These are phyloP conservation scores for Pristionchus japonicus DNA, from an alignment of 2,888 invertebrate species.

Conservation along the genomic window DNA sequence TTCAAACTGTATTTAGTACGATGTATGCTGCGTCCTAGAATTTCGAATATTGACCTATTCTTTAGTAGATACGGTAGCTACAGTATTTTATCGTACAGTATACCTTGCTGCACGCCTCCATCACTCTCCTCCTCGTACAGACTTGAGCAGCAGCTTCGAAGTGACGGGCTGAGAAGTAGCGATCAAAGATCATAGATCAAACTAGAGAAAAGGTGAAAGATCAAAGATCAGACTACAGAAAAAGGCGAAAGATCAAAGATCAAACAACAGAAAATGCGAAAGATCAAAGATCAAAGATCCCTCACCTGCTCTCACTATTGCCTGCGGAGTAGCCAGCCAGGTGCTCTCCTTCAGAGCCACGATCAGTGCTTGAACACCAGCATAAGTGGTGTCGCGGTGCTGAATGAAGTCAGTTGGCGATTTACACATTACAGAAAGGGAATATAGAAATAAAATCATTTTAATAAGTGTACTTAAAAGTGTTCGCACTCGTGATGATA, in stretches of 20 bases:
- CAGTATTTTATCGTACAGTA: not conserved
- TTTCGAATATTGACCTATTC: too few species aligned
- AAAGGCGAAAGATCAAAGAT: not conserved
- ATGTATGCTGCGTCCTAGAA: too few species aligned
- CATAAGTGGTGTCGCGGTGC: not conserved
- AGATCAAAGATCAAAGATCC: constrained; percentile 24
- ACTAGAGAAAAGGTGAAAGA: too few species aligned
- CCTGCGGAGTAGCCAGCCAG: constrained; percentile 77
- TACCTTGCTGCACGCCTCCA: constrained; percentile 43
- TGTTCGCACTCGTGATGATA: too few species aligned
- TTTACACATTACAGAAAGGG: too few species aligned
- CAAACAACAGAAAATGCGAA: not conserved
- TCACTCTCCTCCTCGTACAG: constrained; percentile 45
- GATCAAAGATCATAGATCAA: not conserved
- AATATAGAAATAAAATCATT: too few species aligned
- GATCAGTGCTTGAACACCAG: not conserved
- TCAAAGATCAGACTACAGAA: not conserved
- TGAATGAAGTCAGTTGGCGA: not conserved
- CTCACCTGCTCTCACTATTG: constrained; percentile 76
- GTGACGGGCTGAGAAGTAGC: constrained; percentile 76
- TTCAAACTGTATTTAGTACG: too few species aligned
- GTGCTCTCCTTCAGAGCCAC: constrained; percentile 53
- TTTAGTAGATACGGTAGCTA: too few species aligned
- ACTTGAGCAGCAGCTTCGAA: constrained; percentile 78
- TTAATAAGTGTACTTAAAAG: too few species aligned